Conservation (phyloP, 2,113 vertebrate species). For the Sinocyclocheilus anophthalmus region DNA sequence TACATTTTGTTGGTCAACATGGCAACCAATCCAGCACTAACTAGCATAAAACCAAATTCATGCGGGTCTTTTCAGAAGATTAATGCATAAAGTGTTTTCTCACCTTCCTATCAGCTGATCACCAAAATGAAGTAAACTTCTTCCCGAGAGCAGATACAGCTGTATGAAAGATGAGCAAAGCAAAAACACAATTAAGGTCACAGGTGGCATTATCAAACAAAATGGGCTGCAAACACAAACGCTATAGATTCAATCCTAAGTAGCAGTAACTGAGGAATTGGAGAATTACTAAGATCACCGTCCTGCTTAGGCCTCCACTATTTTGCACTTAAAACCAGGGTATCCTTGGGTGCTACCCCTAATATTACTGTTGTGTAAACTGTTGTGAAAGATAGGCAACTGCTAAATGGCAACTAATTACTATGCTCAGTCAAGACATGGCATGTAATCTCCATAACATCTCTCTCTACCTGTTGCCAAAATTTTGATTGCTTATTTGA, state of each 20-base stretch:
- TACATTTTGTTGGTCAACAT: background rate
- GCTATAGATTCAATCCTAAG: background rate
- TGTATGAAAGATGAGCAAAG: conserved; percentile 55
- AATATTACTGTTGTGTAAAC: background rate
- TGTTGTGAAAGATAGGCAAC: conserved; percentile 19
- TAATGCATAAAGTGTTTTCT: conserved; percentile 62
- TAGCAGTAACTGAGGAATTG: background rate
- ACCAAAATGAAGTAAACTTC: conserved; percentile 99
- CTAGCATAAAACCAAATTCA: background rate
- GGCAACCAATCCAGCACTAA: background rate
- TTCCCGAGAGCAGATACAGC: conserved; percentile 96
- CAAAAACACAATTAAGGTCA: background rate
- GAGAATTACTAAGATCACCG: background rate
- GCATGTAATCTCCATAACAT: conserved; percentile 15
- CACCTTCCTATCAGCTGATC: conserved; percentile 81
- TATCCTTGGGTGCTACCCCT: background rate
- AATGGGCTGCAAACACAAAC: no score
- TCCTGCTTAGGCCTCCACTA: background rate
- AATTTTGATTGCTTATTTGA: background rate
- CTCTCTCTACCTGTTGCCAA: conserved; percentile 9
- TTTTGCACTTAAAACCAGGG: background rate
- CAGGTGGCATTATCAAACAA: background rate
- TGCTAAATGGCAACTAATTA: conserved; percentile 19
- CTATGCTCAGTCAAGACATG: conserved; percentile 16
- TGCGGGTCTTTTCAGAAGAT: background rate